Evolutionary conservation across 1,140 invertebrate species (phyloP).

Genomic region (Ceratosolen solmsi): DNA sequence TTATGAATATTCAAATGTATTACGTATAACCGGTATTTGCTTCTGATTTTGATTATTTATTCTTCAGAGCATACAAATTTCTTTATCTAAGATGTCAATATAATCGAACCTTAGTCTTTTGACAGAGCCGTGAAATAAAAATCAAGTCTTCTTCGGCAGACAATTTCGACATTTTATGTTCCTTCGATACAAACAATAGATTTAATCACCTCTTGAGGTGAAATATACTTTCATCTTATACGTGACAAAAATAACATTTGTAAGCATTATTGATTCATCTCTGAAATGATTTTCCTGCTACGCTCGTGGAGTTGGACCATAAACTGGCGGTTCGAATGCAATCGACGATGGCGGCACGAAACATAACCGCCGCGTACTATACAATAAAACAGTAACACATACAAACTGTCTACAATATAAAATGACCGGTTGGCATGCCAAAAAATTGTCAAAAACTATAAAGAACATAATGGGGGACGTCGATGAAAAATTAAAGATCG

Average conservation of each 20-base stretch:
- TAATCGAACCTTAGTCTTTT: neutral
- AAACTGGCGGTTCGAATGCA: neutral
- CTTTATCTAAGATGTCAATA: neutral
- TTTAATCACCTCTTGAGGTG: conserved; percentile 6
- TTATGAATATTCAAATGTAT: no score
- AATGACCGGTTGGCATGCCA: no score
- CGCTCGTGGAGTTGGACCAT: neutral
- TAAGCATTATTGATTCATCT: conserved; percentile 21
- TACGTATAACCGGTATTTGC: no score
- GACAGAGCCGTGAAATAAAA: neutral
- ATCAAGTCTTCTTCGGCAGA: neutral
- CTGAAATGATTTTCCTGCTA: neutral
- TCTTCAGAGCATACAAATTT: neutral
- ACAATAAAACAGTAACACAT: neutral
- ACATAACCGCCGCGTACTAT: neutral
- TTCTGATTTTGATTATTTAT: neutral
- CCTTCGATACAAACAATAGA: neutral
- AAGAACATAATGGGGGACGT: no score
- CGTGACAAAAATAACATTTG: conserved; percentile 13
- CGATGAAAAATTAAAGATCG: no score
- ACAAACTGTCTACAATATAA: neutral
- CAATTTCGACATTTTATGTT: neutral
- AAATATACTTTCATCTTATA: conserved; percentile 10
- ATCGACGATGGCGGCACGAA: neutral
- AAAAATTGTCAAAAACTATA: no score